Evolutionary conservation across 2,113 vertebrate species (phyloP).

Genomic region (Cryptotis parvus): DNA sequence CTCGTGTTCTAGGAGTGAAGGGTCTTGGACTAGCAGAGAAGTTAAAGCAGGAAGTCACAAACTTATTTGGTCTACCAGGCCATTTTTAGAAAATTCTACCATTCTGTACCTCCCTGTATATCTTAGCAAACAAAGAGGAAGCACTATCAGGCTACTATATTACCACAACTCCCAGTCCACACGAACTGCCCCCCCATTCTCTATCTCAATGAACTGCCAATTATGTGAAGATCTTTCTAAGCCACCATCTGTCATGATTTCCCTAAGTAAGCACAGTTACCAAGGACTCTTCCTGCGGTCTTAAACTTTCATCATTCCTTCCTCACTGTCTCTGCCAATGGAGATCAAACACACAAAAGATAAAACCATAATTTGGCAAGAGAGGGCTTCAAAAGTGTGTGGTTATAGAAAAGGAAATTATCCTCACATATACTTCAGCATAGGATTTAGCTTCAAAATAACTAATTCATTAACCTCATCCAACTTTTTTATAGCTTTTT

Average conservation of each 20-base stretch:
- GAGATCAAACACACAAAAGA: neutral
- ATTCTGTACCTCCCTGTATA: too few relatives aligned
- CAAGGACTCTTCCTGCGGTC: neutral
- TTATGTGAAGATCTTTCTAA: slow-evolving; percentile 6
- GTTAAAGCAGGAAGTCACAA: neutral
- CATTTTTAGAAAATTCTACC: too few relatives aligned
- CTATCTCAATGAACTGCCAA: neutral
- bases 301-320: neutral
- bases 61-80: too few relatives aligned
- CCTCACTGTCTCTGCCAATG: neutral
- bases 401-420: slow-evolving; percentile 5
- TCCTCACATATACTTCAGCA: slow-evolving; percentile 13
- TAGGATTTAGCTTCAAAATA: slow-evolving; percentile 57
- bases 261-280: neutral
- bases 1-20: neutral
- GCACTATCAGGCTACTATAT: too few relatives aligned
- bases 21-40: neutral
- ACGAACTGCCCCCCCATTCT: too few relatives aligned
- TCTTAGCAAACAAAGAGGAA: too few relatives aligned
- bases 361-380: neutral
- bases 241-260: neutral
- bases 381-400: neutral
- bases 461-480: slow-evolving; percentile 40
- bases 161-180: too few relatives aligned
- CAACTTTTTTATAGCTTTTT: slow-evolving; percentile 54